Percentiles rank a stretch among this genome's conserved stretches.
Evolutionary conservation across 1,140 invertebrate species (phyloP).

Genomic region (Coboldia fuscipes): DNA sequence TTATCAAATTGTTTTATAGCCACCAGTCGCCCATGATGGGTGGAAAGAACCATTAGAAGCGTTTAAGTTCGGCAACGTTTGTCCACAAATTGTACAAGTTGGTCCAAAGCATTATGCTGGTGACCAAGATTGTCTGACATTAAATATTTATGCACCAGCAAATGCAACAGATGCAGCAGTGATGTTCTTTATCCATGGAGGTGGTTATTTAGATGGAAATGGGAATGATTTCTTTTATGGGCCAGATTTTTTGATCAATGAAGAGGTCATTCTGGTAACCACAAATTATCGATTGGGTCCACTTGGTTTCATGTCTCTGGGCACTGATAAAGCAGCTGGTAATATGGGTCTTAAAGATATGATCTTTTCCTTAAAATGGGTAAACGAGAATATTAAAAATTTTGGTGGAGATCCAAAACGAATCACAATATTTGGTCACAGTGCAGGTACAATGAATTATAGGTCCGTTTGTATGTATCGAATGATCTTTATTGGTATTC

Average conservation of each 20-base stretch:
- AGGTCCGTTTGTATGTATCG: too few species aligned
- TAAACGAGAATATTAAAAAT: conserved; percentile 26
- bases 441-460: conserved; percentile 30
- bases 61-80: too few species aligned
- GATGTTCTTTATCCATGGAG: conserved; percentile 43
- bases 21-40: neutral
- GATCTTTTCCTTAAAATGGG: conserved; percentile 31
- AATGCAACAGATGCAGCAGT: conserved; percentile 12
- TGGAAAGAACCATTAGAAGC: neutral
- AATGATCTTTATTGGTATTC: too few species aligned
- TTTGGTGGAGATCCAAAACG: conserved; percentile 30
- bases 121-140: too few species aligned
- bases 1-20: neutral
- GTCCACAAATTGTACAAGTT: too few species aligned
- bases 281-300: conserved; percentile 42
- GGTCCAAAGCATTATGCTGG: too few species aligned
- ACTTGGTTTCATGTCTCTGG: conserved; percentile 34
- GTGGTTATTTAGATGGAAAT: conserved; percentile 31
- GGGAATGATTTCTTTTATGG: conserved; percentile 28
- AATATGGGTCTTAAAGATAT: conserved; percentile 40
- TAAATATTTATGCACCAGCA: neutral
- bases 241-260: conserved; percentile 36
- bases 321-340: conserved; percentile 27
- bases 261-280: conserved; percentile 41
- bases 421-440: conserved; percentile 26